Base-by-base conservation (phyloP, 2,888 invertebrate genomes). In the Lasiommata megera region DNA sequence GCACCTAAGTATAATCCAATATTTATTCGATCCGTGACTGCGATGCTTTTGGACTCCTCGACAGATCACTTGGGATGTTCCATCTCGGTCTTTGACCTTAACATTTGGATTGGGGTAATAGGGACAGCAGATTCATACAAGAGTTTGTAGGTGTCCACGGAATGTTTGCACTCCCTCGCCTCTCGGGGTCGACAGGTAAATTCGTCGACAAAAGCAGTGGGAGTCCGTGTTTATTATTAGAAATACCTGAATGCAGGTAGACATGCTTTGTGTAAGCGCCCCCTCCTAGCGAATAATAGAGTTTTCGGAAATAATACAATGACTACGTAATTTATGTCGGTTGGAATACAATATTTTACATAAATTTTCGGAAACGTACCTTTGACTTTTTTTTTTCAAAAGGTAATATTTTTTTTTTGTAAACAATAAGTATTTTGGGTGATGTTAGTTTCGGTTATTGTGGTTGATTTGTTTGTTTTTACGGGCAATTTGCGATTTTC, bases 1-100 rank as follows among this genome's bases (percentile, higher is more conserved):
- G 85, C 87, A 82, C 85, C 86, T 86, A 82, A 88, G 74, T 84
- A 86, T 89, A 89, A 89, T 88, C 89, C 89, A 89, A 89, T 89
- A 88, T 88, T 87, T 87, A 88, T 88, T 82, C 76, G 82, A 77
- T 79, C 76, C 78, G 81, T 84, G 84, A 83, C 82, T 82, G 79
- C 74, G 71, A 76, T 76, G 73, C 75, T 75, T 66, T 67, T 60
- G 64, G 66, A 66, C 65, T 62, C 5, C 23, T 23, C 62, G 64
- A 66, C 64, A 65, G 63, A 67, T 67, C 61, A 65, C 60, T 62
- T 43, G 12, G 29, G 29, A 61, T 63, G 44, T 48, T 63, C 57
- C 55, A 50, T 77, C 76, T 41, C 44, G 29, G 64, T 67, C 69
- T 54, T 70, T 54, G 36, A 53, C 58, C 66, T 29, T 12, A 29